These are phyloP conservation scores for Axinella damicornis DNA, from an alignment of 37 sponge, comb jelly and placozoan genomes.

Conservation along the genomic window DNA sequence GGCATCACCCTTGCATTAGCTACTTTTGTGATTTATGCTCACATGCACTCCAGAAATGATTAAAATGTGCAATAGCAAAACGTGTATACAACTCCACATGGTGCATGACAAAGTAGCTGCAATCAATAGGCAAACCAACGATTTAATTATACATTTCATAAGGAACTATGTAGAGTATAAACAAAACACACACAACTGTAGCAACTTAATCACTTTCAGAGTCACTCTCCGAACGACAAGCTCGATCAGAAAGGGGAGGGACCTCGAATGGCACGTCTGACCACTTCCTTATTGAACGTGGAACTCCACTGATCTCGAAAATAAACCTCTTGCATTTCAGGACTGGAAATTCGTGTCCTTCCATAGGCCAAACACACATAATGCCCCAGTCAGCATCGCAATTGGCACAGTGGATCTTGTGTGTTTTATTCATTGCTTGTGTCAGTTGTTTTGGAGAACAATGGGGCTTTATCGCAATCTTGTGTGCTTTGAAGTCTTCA, in stretches of 20 bases:
- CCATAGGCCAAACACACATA: conserved; percentile 13
- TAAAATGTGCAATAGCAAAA: too few species aligned
- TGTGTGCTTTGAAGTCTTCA: conserved; percentile 2
- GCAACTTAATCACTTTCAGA: not conserved
- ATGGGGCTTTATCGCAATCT: not conserved
- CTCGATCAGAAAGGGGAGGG: not conserved
- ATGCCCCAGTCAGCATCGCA: conserved; percentile 76
- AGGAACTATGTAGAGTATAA: too few species aligned
- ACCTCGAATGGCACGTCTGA: conserved; percentile 22
- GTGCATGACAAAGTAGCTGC: too few species aligned
- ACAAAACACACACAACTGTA: too few species aligned
- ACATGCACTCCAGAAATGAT: too few species aligned
- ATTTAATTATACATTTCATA: too few species aligned
- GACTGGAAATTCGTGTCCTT: conserved; percentile 45
- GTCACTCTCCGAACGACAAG: not conserved
- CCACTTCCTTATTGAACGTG: conserved; percentile 11
- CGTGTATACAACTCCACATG: too few species aligned
- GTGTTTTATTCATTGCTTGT: not conserved
- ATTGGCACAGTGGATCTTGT: conserved; percentile 53
- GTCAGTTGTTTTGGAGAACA: not conserved
- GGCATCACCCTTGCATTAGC: too few species aligned
- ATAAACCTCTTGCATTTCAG: conserved; percentile 67
- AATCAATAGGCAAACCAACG: too few species aligned
- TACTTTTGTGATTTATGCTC: too few species aligned
- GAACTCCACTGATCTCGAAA: conserved; percentile 24